Evolutionary conservation across 2,888 invertebrate species (phyloP), one percentile per base, ranked within the genome.

Genomic region (Parnassius smintheus): DNA sequence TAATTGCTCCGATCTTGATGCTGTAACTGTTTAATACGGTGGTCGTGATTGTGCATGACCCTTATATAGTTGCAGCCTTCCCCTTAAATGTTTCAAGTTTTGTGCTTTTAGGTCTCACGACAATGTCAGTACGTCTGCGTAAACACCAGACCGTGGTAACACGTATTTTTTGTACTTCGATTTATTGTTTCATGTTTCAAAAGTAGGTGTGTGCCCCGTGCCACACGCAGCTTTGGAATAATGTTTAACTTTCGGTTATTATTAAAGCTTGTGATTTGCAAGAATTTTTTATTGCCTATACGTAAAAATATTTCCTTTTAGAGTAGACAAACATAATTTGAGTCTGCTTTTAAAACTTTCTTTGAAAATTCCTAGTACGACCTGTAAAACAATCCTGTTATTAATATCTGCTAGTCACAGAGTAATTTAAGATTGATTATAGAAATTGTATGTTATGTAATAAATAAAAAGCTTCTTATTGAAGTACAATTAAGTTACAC

Each of bases 141-240:
- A 87, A 88, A 90, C 88, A 88, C 83, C 86, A 81, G 85, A 77
- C 76, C 77, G 72, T 77, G 81, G 85, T 86, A 87, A 89, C 90
- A 88, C 90, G 83, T 88, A 79, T 83, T 88, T 86, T 90, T 89
- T 90, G 83, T 81, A 74, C 81, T 83, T 86, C 88, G 90, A 90
- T 89, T 90, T 91, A 91, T 88, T 85, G 87, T 88, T 86, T 86
- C 83, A 81, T 71, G 81, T 88, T 88, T 82, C 85, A 86, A 82
- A 87, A 88, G 83, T 82, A 73, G 75, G 79, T 88, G 90, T 88
- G 89, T 88, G 78, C 81, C 64, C 74, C 74, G 74, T 75, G 79
- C 90, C 91, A 90, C 91, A 88, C 91, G 78, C 90, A 82, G 85
- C 76, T 79, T 80, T 82, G 79, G 83, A 74, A 66, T 68, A 25